Base-by-base conservation (phyloP, 2,797 vertebrate genomes). In the Sebastes minor region DNA sequence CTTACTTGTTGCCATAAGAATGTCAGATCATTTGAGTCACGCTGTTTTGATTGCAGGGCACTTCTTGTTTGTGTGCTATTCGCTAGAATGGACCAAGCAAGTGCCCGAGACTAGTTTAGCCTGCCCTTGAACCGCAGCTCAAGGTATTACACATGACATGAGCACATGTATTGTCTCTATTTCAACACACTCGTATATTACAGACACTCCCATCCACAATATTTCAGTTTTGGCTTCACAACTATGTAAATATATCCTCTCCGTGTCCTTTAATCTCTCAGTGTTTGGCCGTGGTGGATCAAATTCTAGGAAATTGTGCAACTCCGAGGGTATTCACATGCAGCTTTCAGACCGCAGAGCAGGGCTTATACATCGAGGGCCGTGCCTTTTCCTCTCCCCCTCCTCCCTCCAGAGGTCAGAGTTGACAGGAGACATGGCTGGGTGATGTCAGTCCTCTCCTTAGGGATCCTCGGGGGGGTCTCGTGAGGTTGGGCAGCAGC, bases 341-440 rank as follows among this genome's bases (percentile, higher is more conserved):
- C 76, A 67, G 75, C 62, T 55, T 84, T 81, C 38, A 23, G 46
- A 84, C 71, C 77, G 38, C 81, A 80, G 75, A 88, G 46, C 69
- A 25, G 35, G 56, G 61, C 77, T 74, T 74, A 80, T 42, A 16
- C 74, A 82, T 87, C 33, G 60, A 8, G 35, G 65, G 69, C 75
- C 74, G 70, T 79, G 74, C 42, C 65, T 85, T 88, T 89, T 68
- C 77, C 82, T 83, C 74, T 76, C 70, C 65, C 73, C 55, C 32
- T 62, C 57, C 33, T 83, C 74, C 59, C 70, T 72, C 56, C 42
- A 74, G 89, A 89, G 90, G 91, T 93, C 86, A 89, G 33, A 90
- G 91, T 90, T 93, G 90, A 91, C 84, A 87, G 90, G 87, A 92
- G 92, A 91, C 89, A 88, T 83, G 90, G 90, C 71, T 87, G 86